A percentile compares a stretch with the other conserved stretches of the same genome.
Evolutionary conservation across 2,888 invertebrate species (phyloP).

Genomic region (Cephus pulcher): DNA sequence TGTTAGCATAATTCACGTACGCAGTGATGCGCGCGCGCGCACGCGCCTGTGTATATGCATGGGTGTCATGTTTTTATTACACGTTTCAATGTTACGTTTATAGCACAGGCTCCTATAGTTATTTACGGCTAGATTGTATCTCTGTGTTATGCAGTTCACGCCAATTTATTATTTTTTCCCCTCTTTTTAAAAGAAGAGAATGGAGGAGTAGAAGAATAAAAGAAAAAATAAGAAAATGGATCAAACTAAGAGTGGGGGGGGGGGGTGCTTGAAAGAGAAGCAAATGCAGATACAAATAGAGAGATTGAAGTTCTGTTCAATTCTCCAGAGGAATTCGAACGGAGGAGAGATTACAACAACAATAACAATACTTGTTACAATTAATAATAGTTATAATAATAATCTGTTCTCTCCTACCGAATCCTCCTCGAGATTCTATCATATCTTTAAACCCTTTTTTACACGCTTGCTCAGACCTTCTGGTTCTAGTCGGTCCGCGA

Average conservation of each 20-base stretch:
- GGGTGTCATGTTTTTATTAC: neutral
- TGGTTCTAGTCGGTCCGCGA: neutral
- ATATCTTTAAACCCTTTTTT: neutral
- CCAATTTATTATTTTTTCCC: neutral
- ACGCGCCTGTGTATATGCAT: neutral
- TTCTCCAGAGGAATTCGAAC: neutral
- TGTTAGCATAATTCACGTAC: neutral
- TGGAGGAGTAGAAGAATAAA: neutral
- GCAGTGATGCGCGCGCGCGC: neutral
- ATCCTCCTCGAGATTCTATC: neutral
- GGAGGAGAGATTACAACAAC: neutral
- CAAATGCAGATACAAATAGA: neutral
- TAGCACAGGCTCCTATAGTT: neutral
- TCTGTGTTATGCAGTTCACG: neutral
- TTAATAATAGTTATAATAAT: neutral
- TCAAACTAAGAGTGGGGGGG: too few species aligned
- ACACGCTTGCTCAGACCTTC: neutral
- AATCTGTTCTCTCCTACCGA: neutral
- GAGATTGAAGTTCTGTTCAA: neutral
- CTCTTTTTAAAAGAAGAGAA: neutral
- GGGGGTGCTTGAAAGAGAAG: neutral
- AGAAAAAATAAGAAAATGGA: neutral
- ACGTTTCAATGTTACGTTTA: neutral
- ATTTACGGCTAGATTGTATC: neutral
- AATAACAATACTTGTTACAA: neutral